phyloP scores from a whole-genome alignment of 2,113 vertebrate genomes.

The Desmodus rotundus region DNA sequence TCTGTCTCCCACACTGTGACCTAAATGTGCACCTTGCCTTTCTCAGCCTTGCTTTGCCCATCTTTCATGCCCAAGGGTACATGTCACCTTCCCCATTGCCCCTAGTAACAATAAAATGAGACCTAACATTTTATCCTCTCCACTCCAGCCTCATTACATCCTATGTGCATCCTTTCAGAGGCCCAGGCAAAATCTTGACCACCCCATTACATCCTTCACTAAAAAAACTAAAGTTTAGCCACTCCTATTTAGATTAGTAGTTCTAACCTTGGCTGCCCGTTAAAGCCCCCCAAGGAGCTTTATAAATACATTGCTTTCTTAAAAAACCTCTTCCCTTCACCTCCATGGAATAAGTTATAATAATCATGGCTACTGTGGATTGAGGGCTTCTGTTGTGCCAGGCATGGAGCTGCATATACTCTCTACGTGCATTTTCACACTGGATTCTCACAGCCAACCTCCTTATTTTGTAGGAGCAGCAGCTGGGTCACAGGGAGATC shows the following conservation, averaged over 20 bases:
- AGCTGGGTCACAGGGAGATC: neutral
- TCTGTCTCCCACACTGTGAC: neutral
- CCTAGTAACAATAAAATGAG: neutral
- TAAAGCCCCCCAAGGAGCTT: neutral
- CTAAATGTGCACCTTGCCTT: neutral
- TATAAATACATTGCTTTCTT: neutral
- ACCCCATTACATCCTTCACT: neutral
- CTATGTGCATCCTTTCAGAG: neutral
- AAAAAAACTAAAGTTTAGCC: neutral
- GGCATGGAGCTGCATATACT: neutral
- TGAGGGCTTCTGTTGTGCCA: neutral
- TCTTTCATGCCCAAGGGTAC: neutral
- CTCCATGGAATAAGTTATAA: no score
- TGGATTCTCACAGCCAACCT: neutral
- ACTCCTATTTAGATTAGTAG: neutral
- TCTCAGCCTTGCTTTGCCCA: neutral
- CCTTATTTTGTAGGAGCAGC: neutral
- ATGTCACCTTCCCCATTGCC: neutral
- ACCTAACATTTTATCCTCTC: neutral
- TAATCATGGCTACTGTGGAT: neutral
- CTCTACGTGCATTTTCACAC: neutral
- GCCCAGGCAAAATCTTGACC: neutral
- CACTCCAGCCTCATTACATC: neutral
- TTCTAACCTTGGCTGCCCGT: neutral
- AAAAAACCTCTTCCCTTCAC: neutral